Percentiles rank a stretch among this genome's conserved stretches.
phyloP scores from a whole-genome alignment of 2,888 invertebrate species.

The Plebejus argus region DNA sequence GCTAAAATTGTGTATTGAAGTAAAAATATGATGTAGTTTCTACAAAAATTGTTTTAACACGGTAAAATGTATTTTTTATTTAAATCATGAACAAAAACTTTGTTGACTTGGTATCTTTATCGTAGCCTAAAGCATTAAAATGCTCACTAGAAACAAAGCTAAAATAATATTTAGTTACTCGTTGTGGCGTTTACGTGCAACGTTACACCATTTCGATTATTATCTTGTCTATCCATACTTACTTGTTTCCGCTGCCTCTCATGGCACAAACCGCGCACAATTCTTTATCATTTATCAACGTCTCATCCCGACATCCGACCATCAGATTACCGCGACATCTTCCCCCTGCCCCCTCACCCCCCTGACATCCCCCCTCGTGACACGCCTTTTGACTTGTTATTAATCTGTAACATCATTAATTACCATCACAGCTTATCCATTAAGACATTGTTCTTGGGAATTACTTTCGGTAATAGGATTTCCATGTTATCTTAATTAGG shows the following conservation, averaged over 20 bases:
- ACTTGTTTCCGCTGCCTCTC: slow-evolving; percentile 13
- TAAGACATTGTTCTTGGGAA: slow-evolving; percentile 46
- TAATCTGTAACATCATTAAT: slow-evolving; percentile 72
- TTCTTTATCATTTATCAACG: slow-evolving; percentile 64
- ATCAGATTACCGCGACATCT: slow-evolving; percentile 76
- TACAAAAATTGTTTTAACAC: too few species aligned
- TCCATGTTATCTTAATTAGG: slow-evolving; percentile 34
- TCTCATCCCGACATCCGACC: slow-evolving; percentile 61
- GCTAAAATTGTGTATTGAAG: too few species aligned
- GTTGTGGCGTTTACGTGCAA: not conserved
- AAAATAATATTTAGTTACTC: too few species aligned
- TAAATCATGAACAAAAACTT: too few species aligned
- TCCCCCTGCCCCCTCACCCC: slow-evolving; percentile 56
- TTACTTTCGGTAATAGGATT: slow-evolving; percentile 39
- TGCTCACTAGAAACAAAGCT: too few species aligned
- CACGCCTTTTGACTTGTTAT: slow-evolving; percentile 73
- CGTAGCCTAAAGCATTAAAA: too few species aligned
- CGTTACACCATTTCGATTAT: not conserved
- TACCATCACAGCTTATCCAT: slow-evolving; percentile 62
- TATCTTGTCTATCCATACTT: not conserved
- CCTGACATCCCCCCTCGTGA: slow-evolving; percentile 68
- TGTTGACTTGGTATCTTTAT: too few species aligned
- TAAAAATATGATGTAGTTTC: too few species aligned
- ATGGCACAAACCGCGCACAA: slow-evolving; percentile 33
- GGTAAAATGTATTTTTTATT: too few species aligned